Evolutionary conservation across 2,113 vertebrate genomes (phyloP).

Genomic region (Zosterops lateralis): DNA sequence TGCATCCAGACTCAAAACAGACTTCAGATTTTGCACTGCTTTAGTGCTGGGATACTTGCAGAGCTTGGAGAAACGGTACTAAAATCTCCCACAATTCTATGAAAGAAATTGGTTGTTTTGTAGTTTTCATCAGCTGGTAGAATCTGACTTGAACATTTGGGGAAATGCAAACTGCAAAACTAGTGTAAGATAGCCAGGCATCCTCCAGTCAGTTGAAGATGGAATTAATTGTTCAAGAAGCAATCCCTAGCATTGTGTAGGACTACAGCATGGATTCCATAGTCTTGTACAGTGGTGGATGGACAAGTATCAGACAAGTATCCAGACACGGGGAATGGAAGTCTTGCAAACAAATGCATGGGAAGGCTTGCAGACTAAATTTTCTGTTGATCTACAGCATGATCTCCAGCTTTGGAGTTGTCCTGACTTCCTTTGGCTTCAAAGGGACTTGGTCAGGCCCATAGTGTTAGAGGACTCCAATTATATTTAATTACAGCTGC

Average conservation of each 20-base stretch:
- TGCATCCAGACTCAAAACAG: neutral
- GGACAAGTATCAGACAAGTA: neutral
- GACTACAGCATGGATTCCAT: neutral
- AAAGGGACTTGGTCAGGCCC: neutral
- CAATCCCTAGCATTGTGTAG: fast-evolving
- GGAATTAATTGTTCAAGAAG: neutral
- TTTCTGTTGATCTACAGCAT: neutral
- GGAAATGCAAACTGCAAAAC: neutral
- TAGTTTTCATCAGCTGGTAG: neutral
- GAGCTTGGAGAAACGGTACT: neutral
- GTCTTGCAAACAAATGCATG: neutral
- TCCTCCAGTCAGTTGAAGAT: neutral
- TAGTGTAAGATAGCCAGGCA: fast-evolving
- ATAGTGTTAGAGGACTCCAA: neutral
- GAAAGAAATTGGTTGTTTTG: fast-evolving
- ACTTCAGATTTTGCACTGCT: neutral
- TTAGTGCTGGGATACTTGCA: neutral
- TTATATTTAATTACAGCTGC: neutral
- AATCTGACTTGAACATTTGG: neutral
- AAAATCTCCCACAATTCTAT: neutral
- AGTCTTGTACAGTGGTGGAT: neutral
- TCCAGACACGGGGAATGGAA: neutral
- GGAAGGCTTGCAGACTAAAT: neutral
- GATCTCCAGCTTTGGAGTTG: neutral
- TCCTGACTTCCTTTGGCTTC: neutral